Percentiles rank a stretch among this genome's conserved stretches.
Evolutionary conservation across 2,888 invertebrate genomes (phyloP).

Genomic region (Trissoscelio sp.): DNA sequence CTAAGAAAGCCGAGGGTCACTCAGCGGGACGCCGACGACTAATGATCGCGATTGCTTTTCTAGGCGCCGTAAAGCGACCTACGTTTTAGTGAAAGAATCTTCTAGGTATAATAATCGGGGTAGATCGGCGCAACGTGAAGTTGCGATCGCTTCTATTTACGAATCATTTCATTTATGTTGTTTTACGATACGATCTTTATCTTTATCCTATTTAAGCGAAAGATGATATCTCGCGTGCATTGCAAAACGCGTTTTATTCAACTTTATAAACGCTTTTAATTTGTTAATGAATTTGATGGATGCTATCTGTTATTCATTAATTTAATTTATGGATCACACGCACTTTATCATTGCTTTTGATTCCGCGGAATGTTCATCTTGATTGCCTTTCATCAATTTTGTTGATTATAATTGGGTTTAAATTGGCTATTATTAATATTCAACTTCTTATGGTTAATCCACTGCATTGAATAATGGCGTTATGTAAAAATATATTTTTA

Average conservation of each 20-base stretch:
- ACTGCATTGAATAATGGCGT: no score
- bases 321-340: slow-evolving; percentile 17
- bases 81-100: slow-evolving; percentile 54
- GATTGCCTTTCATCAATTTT: slow-evolving; percentile 12
- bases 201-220: slow-evolving; percentile 42
- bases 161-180: slow-evolving; percentile 40
- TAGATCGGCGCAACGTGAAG: slow-evolving; percentile 14
- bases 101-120: slow-evolving; percentile 34
- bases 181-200: slow-evolving; percentile 37
- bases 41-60: slow-evolving; percentile 74
- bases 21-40: slow-evolving; percentile 74
- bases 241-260: slow-evolving; percentile 18
- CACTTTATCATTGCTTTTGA: slow-evolving; percentile 20
- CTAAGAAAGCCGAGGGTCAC: slow-evolving; percentile 75
- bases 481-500: no score
- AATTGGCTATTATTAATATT: no score
- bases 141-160: slow-evolving; percentile 23
- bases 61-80: slow-evolving; percentile 71
- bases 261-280: slow-evolving; percentile 14
- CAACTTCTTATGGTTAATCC: no score
- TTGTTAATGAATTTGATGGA: slow-evolving; percentile 35
- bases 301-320: background rate
- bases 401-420: slow-evolving; percentile 4
- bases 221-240: slow-evolving; percentile 23
- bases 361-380: background rate